Evolutionary conservation across 2,113 vertebrate genomes (phyloP).

Genomic region (Pelmatolapia mariae): DNA sequence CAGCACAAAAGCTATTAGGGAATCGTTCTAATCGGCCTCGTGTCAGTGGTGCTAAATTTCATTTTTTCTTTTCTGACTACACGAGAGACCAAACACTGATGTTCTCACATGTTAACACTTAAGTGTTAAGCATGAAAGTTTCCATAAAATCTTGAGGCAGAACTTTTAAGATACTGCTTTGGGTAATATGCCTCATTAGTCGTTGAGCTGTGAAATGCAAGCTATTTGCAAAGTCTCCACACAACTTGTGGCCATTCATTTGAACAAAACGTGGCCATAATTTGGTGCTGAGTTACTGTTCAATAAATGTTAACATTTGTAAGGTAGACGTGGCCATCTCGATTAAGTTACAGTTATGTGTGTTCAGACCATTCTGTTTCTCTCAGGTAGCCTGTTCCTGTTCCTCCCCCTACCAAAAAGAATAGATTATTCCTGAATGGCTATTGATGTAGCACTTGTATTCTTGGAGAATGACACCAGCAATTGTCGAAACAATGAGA

Average conservation of each 20-base stretch:
- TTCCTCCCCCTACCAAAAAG: background rate
- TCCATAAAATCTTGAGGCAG: background rate
- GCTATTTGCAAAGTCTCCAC: background rate
- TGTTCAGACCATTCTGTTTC: background rate
- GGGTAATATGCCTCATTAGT: background rate
- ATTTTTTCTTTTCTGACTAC: background rate
- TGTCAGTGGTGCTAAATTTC: background rate
- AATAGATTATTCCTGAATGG: background rate
- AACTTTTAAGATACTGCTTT: background rate
- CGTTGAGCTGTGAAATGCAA: background rate
- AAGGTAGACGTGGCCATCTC: background rate
- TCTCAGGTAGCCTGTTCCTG: background rate
- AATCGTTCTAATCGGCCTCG: background rate
- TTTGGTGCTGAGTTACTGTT: background rate
- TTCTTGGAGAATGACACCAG: background rate
- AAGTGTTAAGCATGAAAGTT: background rate
- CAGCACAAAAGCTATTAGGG: background rate
- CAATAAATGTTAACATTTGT: background rate
- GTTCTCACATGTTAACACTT: background rate
- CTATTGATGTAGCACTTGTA: background rate
- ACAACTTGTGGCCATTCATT: background rate
- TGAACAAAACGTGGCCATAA: background rate
- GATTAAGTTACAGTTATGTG: background rate
- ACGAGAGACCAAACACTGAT: background rate
- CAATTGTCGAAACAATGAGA: background rate